A percentile compares a stretch with the other conserved stretches of the same genome.
These are phyloP conservation scores for Hypocryptadius cinnamomeus DNA, from an alignment of 2,113 vertebrate species.

Conservation along the genomic window DNA sequence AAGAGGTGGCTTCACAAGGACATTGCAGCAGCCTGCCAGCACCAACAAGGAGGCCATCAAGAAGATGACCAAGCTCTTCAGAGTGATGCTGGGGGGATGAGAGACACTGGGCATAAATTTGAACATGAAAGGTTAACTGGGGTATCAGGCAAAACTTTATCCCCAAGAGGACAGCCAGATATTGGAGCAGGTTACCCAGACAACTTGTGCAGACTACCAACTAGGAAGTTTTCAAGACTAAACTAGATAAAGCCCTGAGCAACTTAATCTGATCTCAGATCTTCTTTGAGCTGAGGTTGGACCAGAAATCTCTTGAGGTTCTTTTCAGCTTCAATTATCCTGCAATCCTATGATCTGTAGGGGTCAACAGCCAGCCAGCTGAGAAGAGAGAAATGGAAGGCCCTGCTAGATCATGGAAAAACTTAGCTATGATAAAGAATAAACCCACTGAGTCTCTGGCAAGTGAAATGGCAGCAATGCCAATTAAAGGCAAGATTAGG, in stretches of 20 bases:
- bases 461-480: background rate
- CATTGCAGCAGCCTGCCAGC: background rate
- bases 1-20: background rate
- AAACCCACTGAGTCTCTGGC: background rate
- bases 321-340: background rate
- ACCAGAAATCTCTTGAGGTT: background rate
- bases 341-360: background rate
- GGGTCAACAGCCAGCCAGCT: background rate
- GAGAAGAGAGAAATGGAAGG: background rate
- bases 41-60: background rate
- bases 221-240: background rate
- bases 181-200: background rate
- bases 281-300: background rate
- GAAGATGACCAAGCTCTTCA: background rate
- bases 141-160: background rate
- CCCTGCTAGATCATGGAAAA: background rate
- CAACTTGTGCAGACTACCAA: background rate
- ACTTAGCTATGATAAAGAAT: background rate
- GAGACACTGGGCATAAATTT: background rate
- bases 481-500: background rate
- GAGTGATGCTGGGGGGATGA: background rate
- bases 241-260: background rate
- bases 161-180: background rate
- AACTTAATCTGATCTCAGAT: background rate
- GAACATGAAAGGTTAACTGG: background rate